Evolutionary conservation across 2,888 invertebrate species (phyloP).

Genomic region (Ctenicera cuprea): DNA sequence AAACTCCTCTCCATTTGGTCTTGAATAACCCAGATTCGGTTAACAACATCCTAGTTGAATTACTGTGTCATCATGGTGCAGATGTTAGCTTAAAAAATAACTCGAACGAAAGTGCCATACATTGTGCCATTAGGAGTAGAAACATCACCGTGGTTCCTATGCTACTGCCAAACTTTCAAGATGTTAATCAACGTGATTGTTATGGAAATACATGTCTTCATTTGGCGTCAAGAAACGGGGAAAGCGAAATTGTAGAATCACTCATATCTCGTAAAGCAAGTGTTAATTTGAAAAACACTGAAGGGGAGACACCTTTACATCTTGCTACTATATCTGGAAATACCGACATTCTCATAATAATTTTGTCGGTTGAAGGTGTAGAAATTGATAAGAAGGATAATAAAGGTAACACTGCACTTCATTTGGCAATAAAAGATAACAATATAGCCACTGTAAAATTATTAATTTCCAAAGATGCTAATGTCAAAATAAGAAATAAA

Average conservation of each 20-base stretch:
- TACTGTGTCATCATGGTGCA: not conserved
- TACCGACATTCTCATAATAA: not conserved
- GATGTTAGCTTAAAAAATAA: not conserved
- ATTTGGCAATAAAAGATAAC: not conserved
- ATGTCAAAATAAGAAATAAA: not conserved
- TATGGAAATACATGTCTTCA: not conserved
- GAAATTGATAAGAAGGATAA: not conserved
- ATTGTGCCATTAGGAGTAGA: not conserved
- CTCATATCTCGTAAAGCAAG: not conserved
- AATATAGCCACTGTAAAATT: not conserved
- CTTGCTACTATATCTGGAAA: not conserved
- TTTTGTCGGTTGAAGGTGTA: no score
- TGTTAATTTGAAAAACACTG: not conserved
- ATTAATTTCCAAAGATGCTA: constrained; percentile 6
- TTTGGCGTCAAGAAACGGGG: not conserved
- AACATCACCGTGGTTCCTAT: not conserved
- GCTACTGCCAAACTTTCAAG: not conserved
- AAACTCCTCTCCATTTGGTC: not conserved
- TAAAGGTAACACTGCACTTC: constrained; percentile 8
- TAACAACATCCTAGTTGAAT: not conserved
- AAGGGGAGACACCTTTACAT: not conserved
- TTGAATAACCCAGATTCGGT: not conserved
- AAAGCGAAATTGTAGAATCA: not conserved
- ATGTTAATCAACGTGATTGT: not conserved
- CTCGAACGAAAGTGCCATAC: not conserved